Evolutionary conservation across 2,888 invertebrate species (phyloP).

Genomic region (Phoenoteleia sp.): DNA sequence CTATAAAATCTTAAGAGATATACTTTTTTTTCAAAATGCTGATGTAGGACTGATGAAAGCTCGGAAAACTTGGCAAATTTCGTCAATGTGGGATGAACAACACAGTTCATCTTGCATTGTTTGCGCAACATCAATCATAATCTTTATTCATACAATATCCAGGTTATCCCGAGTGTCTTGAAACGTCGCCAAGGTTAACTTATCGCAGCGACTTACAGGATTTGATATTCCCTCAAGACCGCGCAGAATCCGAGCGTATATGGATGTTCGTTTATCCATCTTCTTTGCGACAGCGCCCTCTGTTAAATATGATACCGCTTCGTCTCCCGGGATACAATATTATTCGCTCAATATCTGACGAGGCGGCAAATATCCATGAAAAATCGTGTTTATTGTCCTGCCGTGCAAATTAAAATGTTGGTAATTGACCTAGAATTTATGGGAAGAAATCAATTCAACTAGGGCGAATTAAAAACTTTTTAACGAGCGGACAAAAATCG

Average conservation of each 20-base stretch:
- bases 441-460: neutral
- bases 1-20: too few relatives aligned
- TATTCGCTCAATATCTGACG: neutral
- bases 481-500: neutral
- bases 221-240: constrained; percentile 49
- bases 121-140: constrained; percentile 68
- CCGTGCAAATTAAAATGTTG: neutral
- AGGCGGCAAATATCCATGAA: neutral
- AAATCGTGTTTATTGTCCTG: neutral
- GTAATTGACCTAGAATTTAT: neutral
- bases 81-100: neutral
- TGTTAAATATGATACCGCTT: constrained; percentile 31
- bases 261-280: constrained; percentile 62
- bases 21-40: too few relatives aligned
- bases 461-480: neutral
- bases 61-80: constrained; percentile 25
- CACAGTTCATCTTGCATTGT: constrained; percentile 20
- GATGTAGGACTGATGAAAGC: too few relatives aligned
- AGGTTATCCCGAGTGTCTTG: constrained; percentile 55
- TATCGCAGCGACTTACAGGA: constrained; percentile 71
- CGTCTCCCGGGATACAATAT: constrained; percentile 1
- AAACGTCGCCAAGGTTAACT: constrained; percentile 77
- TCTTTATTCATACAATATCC: constrained; percentile 76
- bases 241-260: constrained; percentile 30
- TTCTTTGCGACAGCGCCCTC: constrained; percentile 26